Conservation (phyloP, 2,888 invertebrate genomes). For the Yponomeuta evonymella region DNA sequence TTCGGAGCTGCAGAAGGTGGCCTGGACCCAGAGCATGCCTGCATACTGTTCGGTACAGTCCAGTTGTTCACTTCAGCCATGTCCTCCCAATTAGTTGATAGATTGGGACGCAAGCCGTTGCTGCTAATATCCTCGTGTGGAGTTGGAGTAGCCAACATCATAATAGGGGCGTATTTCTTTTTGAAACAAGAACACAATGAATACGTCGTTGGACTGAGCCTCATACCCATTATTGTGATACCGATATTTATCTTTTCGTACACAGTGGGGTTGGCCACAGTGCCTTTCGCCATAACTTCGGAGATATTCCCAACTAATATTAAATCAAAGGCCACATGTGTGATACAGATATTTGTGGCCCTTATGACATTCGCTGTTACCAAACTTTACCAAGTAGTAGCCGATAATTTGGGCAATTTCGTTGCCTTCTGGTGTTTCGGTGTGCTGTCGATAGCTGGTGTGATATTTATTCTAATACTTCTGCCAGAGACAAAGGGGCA, state of each 20-base stretch:
- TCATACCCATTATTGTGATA: slow-evolving; percentile 77
- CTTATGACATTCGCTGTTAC: slow-evolving; percentile 76
- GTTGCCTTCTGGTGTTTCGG: slow-evolving; percentile 76
- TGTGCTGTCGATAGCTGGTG: slow-evolving; percentile 63
- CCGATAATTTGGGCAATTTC: slow-evolving; percentile 66
- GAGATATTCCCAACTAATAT: slow-evolving; percentile 80
- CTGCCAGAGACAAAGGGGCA: slow-evolving; percentile 79
- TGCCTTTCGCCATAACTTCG: slow-evolving; percentile 78
- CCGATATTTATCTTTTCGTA: slow-evolving; percentile 78
- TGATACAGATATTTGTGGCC: slow-evolving; percentile 78
- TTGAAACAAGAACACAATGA: slow-evolving; percentile 64
- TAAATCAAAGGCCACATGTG: slow-evolving; percentile 79
- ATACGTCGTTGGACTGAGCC: slow-evolving; percentile 60
- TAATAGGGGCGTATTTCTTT: slow-evolving; percentile 75
- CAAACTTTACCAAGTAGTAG: slow-evolving; percentile 73
- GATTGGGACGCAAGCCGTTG: slow-evolving; percentile 77
- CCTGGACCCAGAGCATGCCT: slow-evolving; percentile 64
- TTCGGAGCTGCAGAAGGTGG: slow-evolving; percentile 73
- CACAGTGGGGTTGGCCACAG: slow-evolving; percentile 78
- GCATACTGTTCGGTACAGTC: slow-evolving; percentile 71
- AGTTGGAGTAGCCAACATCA: slow-evolving; percentile 68
- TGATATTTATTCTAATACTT: slow-evolving; percentile 66
- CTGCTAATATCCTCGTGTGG: slow-evolving; percentile 76
- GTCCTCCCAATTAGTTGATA: slow-evolving; percentile 77
- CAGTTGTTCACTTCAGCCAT: slow-evolving; percentile 74